A percentile compares a stretch with the other conserved stretches of the same genome.
Evolutionary conservation across 1,140 invertebrate genomes (phyloP).

Genomic region (Callitettix versicolor): DNA sequence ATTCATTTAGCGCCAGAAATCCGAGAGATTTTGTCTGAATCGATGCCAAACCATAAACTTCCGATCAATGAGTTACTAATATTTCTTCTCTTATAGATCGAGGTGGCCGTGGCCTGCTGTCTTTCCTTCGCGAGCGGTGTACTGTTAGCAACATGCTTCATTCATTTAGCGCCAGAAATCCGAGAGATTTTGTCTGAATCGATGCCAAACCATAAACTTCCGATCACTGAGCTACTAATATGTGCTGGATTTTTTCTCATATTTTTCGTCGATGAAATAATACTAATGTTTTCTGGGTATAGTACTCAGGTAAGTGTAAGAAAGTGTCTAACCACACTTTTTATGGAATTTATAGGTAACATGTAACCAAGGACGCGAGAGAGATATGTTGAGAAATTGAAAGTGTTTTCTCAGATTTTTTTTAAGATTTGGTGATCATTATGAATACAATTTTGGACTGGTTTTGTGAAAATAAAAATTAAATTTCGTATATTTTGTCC

Average conservation of each 20-base stretch:
- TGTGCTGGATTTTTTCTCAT: conserved; percentile 1
- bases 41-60: conserved; percentile 1
- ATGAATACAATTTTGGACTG: too few relatives aligned
- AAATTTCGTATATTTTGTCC: too few relatives aligned
- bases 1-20: not conserved
- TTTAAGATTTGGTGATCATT: too few relatives aligned
- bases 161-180: not conserved
- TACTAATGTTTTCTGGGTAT: not conserved
- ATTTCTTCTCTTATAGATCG: not conserved
- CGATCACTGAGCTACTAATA: not conserved
- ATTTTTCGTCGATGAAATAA: not conserved
- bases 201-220: not conserved
- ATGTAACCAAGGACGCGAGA: too few relatives aligned
- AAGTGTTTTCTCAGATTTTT: too few relatives aligned
- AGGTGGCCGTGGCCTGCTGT: not conserved
- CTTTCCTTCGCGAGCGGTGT: not conserved
- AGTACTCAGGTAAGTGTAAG: too few relatives aligned
- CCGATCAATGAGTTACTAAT: not conserved
- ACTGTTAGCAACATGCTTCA: not conserved
- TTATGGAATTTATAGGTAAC: too few relatives aligned
- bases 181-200: not conserved
- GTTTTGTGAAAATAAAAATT: too few relatives aligned
- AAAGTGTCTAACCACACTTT: too few relatives aligned
- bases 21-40: not conserved
- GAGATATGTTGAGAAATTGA: too few relatives aligned